Base-by-base conservation (phyloP, 1,140 invertebrate species). In the Paralvinella palmiformis region DNA sequence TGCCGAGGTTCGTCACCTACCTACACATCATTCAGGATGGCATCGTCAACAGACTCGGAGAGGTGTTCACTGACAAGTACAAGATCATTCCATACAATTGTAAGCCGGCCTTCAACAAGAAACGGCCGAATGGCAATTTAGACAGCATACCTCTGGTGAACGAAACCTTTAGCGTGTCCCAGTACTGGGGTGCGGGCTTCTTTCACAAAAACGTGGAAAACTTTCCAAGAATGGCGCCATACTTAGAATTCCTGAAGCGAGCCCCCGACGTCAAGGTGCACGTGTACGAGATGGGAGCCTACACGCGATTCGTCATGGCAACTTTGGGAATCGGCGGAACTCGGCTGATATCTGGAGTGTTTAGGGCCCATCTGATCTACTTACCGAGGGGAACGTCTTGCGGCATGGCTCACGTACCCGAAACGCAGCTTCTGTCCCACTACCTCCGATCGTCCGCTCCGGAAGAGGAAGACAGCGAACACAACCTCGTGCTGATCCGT, bases 71-170 rank as follows among this genome's bases (percentile, higher is more conserved):
- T 27, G 59, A 59, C 7, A 27, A 20, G 17, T 27, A 55, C 59
- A 66, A 62, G 37, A 27, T 66, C 31, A 48, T 66, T 15, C 59
- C 59, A 7, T 66, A 52, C 52, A 55, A 44, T 7, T 66, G 64
- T 33, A 66, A n/a, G n/a, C n/a, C n/a, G n/a, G n/a, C n/a, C n/a
- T n/a, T n/a, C n/a, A n/a, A n/a, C n/a, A n/a, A n/a, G n/a, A n/a
- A n/a, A n/a, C n/a, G n/a, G n/a, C n/a, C n/a, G n/a, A n/a, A n/a
- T n/a, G n/a, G n/a, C n/a, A n/a, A n/a, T n/a, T n/a, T n/a, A n/a
- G n/a, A n/a, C n/a, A n/a, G n/a, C n/a, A n/a, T n/a, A n/a, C n/a
- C n/a, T n/a, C n/a, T n/a, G n/a, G n/a, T n/a, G n/a, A n/a, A 27
- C 27, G 62, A 63, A 53, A 53, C 57, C 3, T 57, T 63, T 15